These are phyloP conservation scores for Corythaeola cristata DNA, from an alignment of 2,113 vertebrate species.

Conservation along the genomic window DNA sequence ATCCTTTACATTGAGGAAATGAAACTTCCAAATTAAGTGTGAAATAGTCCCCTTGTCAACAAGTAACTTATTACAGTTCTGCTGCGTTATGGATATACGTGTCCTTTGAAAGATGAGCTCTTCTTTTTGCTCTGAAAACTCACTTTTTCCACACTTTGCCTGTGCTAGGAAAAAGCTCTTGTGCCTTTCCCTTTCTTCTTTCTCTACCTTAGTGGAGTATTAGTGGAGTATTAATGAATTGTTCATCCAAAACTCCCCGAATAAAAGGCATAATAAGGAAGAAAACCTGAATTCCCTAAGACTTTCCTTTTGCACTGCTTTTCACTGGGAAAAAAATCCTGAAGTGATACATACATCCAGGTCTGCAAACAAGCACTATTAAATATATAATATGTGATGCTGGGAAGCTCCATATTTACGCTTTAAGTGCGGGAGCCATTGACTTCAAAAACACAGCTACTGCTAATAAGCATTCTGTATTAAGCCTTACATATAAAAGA, in stretches of 20 bases:
- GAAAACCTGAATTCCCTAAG: background rate
- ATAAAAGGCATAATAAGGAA: background rate
- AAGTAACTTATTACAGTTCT: background rate
- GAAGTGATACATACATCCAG: background rate
- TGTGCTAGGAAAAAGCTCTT: background rate
- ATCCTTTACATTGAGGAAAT: background rate
- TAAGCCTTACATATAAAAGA: background rate
- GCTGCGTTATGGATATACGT: background rate
- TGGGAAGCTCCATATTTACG: background rate
- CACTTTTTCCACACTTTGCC: background rate
- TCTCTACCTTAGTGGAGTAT: background rate
- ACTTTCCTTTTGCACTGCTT: background rate
- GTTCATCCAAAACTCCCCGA: background rate
- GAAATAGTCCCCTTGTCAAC: background rate
- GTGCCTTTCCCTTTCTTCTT: background rate
- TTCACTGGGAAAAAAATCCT: background rate
- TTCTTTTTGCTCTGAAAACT: background rate
- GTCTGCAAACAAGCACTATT: background rate
- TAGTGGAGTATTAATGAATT: background rate
- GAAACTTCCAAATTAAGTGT: background rate
- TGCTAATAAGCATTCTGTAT: background rate
- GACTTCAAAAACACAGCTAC: background rate
- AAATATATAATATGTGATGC: background rate
- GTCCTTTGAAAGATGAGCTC: background rate
- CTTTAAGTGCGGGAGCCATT: background rate